These are phyloP conservation scores for Tachypleus tridentatus DNA, from an alignment of 1,140 invertebrate genomes.

Conservation along the genomic window DNA sequence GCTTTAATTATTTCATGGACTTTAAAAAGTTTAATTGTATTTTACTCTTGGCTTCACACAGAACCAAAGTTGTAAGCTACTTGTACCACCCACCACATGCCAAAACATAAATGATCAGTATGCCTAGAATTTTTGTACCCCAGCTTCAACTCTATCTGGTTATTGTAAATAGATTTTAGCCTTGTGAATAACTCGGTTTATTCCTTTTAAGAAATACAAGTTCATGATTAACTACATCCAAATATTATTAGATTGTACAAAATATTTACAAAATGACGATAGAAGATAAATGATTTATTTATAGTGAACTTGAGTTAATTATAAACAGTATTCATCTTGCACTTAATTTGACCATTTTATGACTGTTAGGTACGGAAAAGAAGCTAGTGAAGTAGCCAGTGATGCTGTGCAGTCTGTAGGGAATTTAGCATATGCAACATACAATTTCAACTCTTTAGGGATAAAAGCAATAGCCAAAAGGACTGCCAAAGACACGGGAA, in stretches of 20 bases:
- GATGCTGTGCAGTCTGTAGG: conserved; percentile 49
- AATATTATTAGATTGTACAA: too few species aligned
- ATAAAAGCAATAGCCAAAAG: conserved; percentile 50
- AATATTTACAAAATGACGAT: too few species aligned
- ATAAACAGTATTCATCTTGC: conserved; percentile 3
- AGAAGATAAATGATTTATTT: background rate
- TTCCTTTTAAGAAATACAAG: background rate
- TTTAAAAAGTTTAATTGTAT: too few species aligned
- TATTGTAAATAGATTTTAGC: too few species aligned
- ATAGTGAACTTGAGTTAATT: background rate
- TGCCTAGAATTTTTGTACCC: too few species aligned
- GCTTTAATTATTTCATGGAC: too few species aligned
- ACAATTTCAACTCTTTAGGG: conserved; percentile 46
- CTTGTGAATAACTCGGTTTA: conserved; percentile 1
- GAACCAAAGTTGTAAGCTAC: too few species aligned
- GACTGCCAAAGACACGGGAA: conserved; percentile 50
- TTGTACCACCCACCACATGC: too few species aligned
- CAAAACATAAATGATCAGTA: too few species aligned
- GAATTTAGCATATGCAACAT: conserved; percentile 45
- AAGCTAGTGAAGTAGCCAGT: conserved; percentile 43
- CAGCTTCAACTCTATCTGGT: too few species aligned
- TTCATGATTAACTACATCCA: too few species aligned
- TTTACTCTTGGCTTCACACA: too few species aligned
- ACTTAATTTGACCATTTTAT: conserved; percentile 9
- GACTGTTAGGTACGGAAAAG: conserved; percentile 45